A percentile compares a stretch with the other conserved stretches of the same genome.
Evolutionary conservation across 2,797 vertebrate genomes (phyloP).

Genomic region (Neoniphon sammara): DNA sequence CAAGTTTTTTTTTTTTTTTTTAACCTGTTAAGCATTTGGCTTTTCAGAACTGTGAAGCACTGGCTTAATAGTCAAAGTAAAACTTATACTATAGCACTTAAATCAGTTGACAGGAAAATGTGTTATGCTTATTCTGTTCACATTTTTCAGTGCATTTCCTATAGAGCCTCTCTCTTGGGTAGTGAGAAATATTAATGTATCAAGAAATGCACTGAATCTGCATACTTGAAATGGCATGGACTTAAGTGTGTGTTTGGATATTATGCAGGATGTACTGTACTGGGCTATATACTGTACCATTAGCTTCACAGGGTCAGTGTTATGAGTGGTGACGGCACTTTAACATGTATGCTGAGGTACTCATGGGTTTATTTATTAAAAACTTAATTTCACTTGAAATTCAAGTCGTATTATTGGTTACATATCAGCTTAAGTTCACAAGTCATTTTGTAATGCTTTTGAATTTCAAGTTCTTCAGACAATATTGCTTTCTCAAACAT

Average conservation of each 20-base stretch:
- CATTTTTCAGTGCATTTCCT: neutral
- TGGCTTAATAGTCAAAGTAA: neutral
- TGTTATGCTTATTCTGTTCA: neutral
- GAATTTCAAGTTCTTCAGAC: no score
- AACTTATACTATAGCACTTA: neutral
- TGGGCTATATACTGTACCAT: neutral
- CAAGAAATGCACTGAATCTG: slow-evolving; percentile 27
- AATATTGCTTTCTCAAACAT: no score
- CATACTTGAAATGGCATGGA: slow-evolving; percentile 56
- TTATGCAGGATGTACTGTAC: slow-evolving; percentile 20
- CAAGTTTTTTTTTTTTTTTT: neutral
- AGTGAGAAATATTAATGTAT: neutral
- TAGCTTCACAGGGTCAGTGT: slow-evolving; percentile 7
- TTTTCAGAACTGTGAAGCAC: slow-evolving; percentile 18
- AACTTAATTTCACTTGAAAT: slow-evolving; percentile 12
- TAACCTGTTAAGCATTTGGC: neutral
- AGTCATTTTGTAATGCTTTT: no score
- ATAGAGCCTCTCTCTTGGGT: no score
- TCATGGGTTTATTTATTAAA: slow-evolving; percentile 69
- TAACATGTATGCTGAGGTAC: slow-evolving; percentile 36
- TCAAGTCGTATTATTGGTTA: neutral
- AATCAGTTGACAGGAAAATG: slow-evolving; percentile 11
- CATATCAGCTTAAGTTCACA: no score
- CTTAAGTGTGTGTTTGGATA: slow-evolving; percentile 16
- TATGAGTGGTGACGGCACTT: slow-evolving; percentile 23